phyloP scores from a whole-genome alignment of 2,888 invertebrate species.

The Elysia crispata region DNA sequence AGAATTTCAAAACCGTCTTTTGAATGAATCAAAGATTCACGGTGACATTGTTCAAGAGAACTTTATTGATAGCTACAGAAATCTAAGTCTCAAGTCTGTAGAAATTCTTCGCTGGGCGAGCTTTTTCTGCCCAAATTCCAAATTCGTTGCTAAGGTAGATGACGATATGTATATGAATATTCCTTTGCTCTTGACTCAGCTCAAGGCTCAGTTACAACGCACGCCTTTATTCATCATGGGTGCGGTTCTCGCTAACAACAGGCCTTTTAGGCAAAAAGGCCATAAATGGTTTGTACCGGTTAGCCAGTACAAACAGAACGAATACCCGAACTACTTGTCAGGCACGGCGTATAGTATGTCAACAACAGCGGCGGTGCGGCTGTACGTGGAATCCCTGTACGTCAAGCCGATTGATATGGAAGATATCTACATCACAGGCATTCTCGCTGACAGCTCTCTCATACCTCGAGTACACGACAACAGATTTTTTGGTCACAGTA shows the following conservation, averaged over 20 bases:
- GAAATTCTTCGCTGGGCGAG: constrained; percentile 77
- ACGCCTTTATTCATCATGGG: constrained; percentile 58
- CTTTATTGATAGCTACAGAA: constrained; percentile 76
- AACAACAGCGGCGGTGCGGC: constrained; percentile 84
- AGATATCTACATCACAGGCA: constrained; percentile 94
- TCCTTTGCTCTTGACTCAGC: constrained; percentile 50
- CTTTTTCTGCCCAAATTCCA: constrained; percentile 73
- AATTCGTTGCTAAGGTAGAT: constrained; percentile 77
- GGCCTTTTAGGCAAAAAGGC: background rate
- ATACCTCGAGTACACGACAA: constrained; percentile 76
- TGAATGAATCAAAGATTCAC: constrained; percentile 64
- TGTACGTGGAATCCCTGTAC: constrained; percentile 85
- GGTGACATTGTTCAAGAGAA: constrained; percentile 74
- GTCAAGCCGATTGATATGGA: constrained; percentile 89
- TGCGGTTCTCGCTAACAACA: constrained; percentile 79
- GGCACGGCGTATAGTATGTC: constrained; percentile 94
- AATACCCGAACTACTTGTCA: constrained; percentile 94
- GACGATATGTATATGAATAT: constrained; percentile 64
- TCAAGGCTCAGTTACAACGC: constrained; percentile 48
- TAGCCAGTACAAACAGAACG: constrained; percentile 85
- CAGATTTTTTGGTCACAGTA: constrained; percentile 59
- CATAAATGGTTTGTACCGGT: constrained; percentile 90
- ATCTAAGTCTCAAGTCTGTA: constrained; percentile 78
- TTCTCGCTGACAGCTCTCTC: constrained; percentile 86
- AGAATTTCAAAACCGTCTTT: no score